Percentiles rank a stretch among this genome's conserved stretches.
Evolutionary conservation across 2,888 invertebrate species (phyloP).

Genomic region (Asteroscopus sphinx): DNA sequence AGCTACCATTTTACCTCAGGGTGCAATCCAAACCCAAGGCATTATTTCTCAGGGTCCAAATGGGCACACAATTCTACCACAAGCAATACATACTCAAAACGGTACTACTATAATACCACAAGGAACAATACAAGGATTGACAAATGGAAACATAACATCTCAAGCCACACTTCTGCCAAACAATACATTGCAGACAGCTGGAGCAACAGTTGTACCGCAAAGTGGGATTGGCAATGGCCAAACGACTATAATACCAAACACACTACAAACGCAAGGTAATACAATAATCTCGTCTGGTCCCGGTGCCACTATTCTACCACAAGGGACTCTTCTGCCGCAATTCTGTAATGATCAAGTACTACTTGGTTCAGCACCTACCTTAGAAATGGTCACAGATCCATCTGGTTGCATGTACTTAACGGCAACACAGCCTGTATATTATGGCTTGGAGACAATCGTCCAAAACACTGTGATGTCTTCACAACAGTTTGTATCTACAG

Average conservation of each 20-base stretch:
- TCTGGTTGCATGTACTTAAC: slow-evolving; percentile 90
- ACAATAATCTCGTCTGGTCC: slow-evolving; percentile 86
- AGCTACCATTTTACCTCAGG: slow-evolving; percentile 89
- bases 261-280: slow-evolving; percentile 88
- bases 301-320: slow-evolving; percentile 91
- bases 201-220: slow-evolving; percentile 84
- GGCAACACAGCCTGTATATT: slow-evolving; percentile 94
- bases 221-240: slow-evolving; percentile 87
- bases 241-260: slow-evolving; percentile 85
- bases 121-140: slow-evolving; percentile 85
- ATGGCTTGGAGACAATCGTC: slow-evolving; percentile 95
- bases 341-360: slow-evolving; percentile 91
- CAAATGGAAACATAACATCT: slow-evolving; percentile 77
- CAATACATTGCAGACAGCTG: slow-evolving; percentile 79
- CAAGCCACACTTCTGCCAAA: slow-evolving; percentile 82
- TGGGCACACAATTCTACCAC: slow-evolving; percentile 91
- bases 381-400: slow-evolving; percentile 91
- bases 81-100: slow-evolving; percentile 89
- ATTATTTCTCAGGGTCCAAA: slow-evolving; percentile 88
- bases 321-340: slow-evolving; percentile 88
- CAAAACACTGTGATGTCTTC: slow-evolving; percentile 97
- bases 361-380: slow-evolving; percentile 90
- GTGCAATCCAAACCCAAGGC: slow-evolving; percentile 87
- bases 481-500: slow-evolving; percentile 95
- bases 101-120: slow-evolving; percentile 92